Conservation (phyloP, 2,113 vertebrate genomes). For the Elachura formosa region DNA sequence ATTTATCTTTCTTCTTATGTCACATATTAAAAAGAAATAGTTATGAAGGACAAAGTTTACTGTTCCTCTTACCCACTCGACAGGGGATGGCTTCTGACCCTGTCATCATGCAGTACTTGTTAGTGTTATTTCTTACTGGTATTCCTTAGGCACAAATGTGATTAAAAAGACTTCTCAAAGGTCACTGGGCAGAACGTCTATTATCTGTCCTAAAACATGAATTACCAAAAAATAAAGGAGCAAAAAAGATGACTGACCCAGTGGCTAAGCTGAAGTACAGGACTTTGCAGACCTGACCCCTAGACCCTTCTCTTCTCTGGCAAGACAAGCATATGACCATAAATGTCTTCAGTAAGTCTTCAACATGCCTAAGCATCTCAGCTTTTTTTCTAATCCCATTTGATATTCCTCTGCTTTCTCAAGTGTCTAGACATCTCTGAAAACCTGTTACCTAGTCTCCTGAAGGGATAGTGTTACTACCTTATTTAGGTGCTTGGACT, state of each 20-base stretch:
- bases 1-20: conserved; percentile 43
- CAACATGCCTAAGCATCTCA: background rate
- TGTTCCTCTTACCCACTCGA: background rate
- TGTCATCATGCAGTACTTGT: background rate
- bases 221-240: background rate
- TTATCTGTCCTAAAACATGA: conserved; percentile 1
- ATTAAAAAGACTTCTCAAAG: conserved; percentile 51
- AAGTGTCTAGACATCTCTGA: conserved; percentile 23
- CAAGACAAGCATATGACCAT: background rate
- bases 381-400: background rate
- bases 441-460: conserved; percentile 31
- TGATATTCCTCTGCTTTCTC: conserved; percentile 29
- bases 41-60: conserved; percentile 24
- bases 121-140: conserved; percentile 5
- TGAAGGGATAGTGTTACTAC: background rate
- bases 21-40: conserved; percentile 57
- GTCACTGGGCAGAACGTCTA: background rate
- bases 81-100: background rate
- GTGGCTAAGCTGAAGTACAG: background rate
- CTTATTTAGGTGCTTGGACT: background rate
- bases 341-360: background rate
- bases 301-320: background rate
- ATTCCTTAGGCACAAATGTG: background rate
- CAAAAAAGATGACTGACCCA: background rate
- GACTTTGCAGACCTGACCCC: background rate